phyloP scores from a whole-genome alignment of 1,140 invertebrate species.

The Drosophila busckii region DNA sequence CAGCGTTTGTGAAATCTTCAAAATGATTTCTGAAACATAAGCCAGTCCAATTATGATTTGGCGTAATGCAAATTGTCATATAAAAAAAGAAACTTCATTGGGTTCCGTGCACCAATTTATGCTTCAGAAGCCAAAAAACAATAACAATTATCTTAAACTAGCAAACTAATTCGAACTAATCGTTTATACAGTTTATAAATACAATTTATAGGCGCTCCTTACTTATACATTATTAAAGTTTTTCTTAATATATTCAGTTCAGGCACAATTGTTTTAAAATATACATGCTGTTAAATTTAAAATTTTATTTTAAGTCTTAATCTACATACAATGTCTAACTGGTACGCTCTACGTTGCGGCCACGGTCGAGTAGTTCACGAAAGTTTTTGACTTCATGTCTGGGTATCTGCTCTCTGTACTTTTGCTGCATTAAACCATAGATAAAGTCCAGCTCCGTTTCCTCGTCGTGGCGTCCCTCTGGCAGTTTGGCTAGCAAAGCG shows the following conservation, averaged over 20 bases:
- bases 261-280: too few relatives aligned
- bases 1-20: too few relatives aligned
- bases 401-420: slow-evolving; percentile 59
- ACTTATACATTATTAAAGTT: too few relatives aligned
- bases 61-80: too few relatives aligned
- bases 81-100: too few relatives aligned
- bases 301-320: too few relatives aligned
- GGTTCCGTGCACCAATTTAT: slow-evolving; percentile 51
- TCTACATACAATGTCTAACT: too few relatives aligned
- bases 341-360: slow-evolving; percentile 48
- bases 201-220: slow-evolving; percentile 48
- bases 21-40: too few relatives aligned
- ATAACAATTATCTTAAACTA: slow-evolving; percentile 33
- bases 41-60: too few relatives aligned
- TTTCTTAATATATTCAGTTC: too few relatives aligned
- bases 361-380: slow-evolving; percentile 59
- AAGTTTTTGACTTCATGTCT: slow-evolving; percentile 63
- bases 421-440: slow-evolving; percentile 54
- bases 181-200: too few relatives aligned
- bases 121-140: slow-evolving; percentile 50
- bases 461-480: slow-evolving; percentile 64
- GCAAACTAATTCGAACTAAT: slow-evolving; percentile 48
- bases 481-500: slow-evolving; percentile 64
- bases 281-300: too few relatives aligned
- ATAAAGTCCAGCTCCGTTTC: slow-evolving; percentile 72